Conservation (phyloP, 2,113 vertebrate genomes). For the Gnathonemus echidnorhynchus region DNA sequence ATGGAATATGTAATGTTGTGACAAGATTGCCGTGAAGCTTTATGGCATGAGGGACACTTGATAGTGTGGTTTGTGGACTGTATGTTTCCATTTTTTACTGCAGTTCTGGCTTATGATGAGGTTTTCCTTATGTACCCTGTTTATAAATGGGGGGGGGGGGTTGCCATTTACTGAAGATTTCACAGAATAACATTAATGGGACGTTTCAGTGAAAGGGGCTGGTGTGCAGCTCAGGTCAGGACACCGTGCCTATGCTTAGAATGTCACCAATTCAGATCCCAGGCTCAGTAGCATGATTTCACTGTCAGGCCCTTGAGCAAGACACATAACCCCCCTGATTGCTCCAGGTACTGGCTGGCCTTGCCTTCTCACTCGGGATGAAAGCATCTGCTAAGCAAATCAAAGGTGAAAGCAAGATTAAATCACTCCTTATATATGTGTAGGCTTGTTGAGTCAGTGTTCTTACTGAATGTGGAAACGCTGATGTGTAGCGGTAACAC, state of each 20-base stretch:
- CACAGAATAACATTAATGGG: not conserved
- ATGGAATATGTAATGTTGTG: not conserved
- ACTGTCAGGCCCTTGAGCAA: not conserved
- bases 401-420: not conserved
- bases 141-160: not conserved
- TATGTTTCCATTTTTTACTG: not conserved
- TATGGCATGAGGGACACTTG: not conserved
- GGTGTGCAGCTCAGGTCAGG: not conserved
- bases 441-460: not conserved
- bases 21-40: not conserved
- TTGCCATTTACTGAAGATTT: not conserved
- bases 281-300: not conserved
- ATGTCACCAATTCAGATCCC: not conserved
- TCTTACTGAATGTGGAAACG: not conserved
- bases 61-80: not conserved
- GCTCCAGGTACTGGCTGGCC: not conserved
- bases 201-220: not conserved
- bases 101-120: not conserved
- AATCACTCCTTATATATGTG: not conserved
- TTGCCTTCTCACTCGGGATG: not conserved
- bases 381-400: not conserved
- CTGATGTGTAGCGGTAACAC: not conserved
- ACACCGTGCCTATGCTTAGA: not conserved
- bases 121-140: not conserved
- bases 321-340: not conserved